Evolutionary conservation across 2,113 vertebrate species (phyloP), one percentile per base, ranked within the genome.

Genomic region (Odobenus rosmarus): DNA sequence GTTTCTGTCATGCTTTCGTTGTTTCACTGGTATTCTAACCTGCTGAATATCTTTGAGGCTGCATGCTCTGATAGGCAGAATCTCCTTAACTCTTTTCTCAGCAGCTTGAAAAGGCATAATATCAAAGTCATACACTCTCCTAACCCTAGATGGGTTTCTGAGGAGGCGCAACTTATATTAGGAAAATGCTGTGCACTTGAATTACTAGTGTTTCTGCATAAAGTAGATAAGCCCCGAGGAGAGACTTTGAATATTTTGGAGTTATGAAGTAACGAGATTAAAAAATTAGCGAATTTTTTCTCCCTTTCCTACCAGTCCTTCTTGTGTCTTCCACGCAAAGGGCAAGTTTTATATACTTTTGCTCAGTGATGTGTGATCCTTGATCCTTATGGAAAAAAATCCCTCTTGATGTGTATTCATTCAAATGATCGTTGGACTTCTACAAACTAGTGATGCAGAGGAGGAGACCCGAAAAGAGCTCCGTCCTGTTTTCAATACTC

Each of bases 401-500:
- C 61, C 55, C 69, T 84, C 13, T 94, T 96, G 23, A 28, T 93
- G 36, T 92, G 74, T 92, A 51, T 82, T 93, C 36, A 74, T 93
- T 98, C n/a, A 55, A 77, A 31, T 57, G 24, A 82, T 89, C n/a
- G 24, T 93, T 59, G 74, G 69, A 87, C 21, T 95, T 95, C 39
- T 72, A 74, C 31, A 92, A 72, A 72, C 64, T 81, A 85, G 61
- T 93, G 39, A 53, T 36, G 28, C 5, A 9, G 83, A 92, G 46
- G 13, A 94, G 31, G 80, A 94, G 55, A 95, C 77, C 31, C 33
- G 13, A 86, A 83, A 80, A 92, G 24, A 49, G 53, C 21, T n/a
- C 23, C 55, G 64, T 93, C 87, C 84, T 96, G 71, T 94, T 97
- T 97, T 91, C 64, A 97, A 16, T 92, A 62, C 62, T 94, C 64